These are phyloP conservation scores for Microctonus brassicae DNA, from an alignment of 2,888 invertebrate species.

Conservation along the genomic window DNA sequence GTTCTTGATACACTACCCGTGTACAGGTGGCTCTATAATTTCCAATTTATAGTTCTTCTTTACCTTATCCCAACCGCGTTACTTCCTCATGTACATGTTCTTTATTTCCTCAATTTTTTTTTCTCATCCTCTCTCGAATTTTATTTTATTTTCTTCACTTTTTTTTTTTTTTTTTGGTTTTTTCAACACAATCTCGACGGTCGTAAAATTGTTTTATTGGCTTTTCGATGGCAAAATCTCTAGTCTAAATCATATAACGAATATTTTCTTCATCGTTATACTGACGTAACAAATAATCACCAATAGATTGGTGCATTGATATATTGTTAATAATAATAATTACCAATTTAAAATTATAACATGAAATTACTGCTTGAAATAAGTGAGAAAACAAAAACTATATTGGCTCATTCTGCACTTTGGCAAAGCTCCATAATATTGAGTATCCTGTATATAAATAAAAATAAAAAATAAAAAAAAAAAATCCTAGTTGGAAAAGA, in stretches of 20 bases:
- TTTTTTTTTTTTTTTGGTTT: too few species aligned
- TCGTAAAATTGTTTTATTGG: constrained; percentile 53
- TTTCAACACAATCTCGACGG: constrained; percentile 25
- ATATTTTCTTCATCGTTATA: background rate
- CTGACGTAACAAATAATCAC: background rate
- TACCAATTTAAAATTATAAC: background rate
- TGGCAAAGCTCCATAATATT: too few species aligned
- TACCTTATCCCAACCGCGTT: constrained; percentile 36
- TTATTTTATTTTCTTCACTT: constrained; percentile 10
- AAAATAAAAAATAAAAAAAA: too few species aligned
- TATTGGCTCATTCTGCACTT: too few species aligned
- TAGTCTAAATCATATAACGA: constrained; percentile 44
- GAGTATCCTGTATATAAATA: too few species aligned
- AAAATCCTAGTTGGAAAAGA: too few species aligned
- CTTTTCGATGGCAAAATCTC: constrained; percentile 40
- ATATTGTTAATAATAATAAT: too few species aligned
- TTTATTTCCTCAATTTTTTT: background rate
- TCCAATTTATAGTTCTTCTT: constrained; percentile 52
- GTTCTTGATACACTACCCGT: constrained; percentile 26
- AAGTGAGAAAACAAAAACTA: too few species aligned
- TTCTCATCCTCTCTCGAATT: constrained; percentile 34
- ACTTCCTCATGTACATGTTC: constrained; percentile 25
- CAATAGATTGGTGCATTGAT: too few species aligned
- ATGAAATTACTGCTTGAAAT: too few species aligned
- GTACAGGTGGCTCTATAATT: constrained; percentile 54